Evolutionary conservation across 37 sponge, comb jelly and placozoan genomes (phyloP).

Genomic region (Dysidea cf. avara): DNA sequence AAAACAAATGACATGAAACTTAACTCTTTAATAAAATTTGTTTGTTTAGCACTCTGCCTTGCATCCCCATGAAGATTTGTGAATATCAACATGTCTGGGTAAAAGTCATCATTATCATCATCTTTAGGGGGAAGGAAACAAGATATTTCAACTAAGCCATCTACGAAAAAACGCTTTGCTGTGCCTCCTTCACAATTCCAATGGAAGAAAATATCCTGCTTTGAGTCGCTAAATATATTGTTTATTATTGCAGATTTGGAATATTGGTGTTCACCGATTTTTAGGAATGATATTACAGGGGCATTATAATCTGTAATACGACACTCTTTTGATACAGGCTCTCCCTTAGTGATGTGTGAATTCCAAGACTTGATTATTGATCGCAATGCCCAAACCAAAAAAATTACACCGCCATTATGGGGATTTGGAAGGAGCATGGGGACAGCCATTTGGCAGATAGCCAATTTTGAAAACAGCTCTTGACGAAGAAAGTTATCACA

Average conservation of each 20-base stretch:
- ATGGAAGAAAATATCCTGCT: constrained; percentile 30
- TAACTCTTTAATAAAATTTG: constrained; percentile 10
- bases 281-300: constrained; percentile 33
- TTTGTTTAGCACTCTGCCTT: constrained; percentile 3
- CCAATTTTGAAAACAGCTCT: constrained; percentile 18
- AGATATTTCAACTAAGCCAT: constrained; percentile 31
- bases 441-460: constrained; percentile 22
- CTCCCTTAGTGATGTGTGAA: background rate
- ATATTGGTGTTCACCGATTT: constrained; percentile 9
- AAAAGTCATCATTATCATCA: background rate
- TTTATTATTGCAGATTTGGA: constrained; percentile 45
- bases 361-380: constrained; percentile 37
- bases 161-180: background rate
- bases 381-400: constrained; percentile 22
- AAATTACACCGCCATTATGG: background rate
- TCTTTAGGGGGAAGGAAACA: constrained; percentile 25
- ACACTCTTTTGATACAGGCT: background rate
- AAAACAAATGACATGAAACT: constrained; percentile 18
- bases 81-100: constrained; percentile 22
- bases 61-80: constrained; percentile 44
- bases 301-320: constrained; percentile 12
- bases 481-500: constrained; percentile 36
- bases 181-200: constrained; percentile 28
- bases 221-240: constrained; percentile 1
- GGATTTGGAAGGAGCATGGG: constrained; percentile 35